phyloP scores from a whole-genome alignment of 2,113 vertebrate genomes.

The Corvus hawaiiensis region DNA sequence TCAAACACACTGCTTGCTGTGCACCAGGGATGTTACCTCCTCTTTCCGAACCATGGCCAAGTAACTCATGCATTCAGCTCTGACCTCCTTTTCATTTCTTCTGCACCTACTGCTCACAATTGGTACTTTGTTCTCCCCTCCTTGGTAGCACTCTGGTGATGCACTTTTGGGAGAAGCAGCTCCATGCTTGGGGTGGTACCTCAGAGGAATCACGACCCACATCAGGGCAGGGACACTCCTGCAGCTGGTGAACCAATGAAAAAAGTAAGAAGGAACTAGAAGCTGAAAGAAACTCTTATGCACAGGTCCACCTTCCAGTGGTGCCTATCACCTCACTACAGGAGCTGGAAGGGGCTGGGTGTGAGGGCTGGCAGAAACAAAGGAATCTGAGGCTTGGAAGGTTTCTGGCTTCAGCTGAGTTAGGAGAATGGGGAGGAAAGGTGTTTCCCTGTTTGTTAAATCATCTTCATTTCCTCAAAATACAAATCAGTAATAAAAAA shows the following conservation, averaged over 20 bases:
- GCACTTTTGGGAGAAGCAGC: not conserved
- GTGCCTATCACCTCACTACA: not conserved
- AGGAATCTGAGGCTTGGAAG: not conserved
- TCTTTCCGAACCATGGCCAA: not conserved
- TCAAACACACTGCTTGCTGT: not conserved
- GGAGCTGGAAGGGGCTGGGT: not conserved
- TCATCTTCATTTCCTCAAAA: not conserved
- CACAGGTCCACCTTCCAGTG: fast-evolving
- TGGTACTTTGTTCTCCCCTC: not conserved
- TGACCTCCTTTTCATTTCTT: not conserved
- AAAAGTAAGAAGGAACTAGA: not conserved
- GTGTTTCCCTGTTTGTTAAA: not conserved
- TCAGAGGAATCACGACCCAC: not conserved
- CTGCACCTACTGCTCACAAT: not conserved
- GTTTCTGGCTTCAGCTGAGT: not conserved
- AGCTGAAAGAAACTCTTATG: not conserved
- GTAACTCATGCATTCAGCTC: not conserved
- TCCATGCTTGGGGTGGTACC: not conserved
- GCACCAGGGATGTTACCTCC: fast-evolving
- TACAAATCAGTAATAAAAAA: not conserved
- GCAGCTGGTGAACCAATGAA: not conserved
- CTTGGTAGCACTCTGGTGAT: not conserved
- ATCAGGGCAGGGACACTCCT: fast-evolving
- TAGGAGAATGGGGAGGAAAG: not conserved
- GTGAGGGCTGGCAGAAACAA: not conserved